These are phyloP conservation scores for Mylabris sibirica DNA, from an alignment of 2,888 invertebrate genomes.

Conservation along the genomic window DNA sequence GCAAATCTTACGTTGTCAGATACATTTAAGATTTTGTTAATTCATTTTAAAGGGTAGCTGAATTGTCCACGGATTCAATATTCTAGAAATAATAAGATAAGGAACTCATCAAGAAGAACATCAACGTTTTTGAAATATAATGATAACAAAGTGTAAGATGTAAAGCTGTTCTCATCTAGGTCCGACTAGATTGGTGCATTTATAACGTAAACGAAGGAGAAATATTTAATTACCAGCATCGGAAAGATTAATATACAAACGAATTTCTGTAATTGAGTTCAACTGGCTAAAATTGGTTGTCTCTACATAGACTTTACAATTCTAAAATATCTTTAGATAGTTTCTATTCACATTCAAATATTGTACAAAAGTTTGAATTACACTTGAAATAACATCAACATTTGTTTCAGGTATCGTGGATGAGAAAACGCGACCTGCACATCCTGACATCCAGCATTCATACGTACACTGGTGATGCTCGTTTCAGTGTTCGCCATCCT, in stretches of 20 bases:
- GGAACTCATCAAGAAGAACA: conserved; percentile 44
- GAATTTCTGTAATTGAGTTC: not conserved
- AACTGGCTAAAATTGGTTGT: not conserved
- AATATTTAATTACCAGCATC: not conserved
- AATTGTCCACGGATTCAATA: conserved; percentile 37
- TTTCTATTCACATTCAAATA: not conserved
- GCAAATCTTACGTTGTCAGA: not conserved
- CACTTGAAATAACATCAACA: not conserved
- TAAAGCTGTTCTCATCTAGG: conserved; percentile 16
- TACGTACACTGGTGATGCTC: conserved; percentile 86
- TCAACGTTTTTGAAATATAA: conserved; percentile 37
- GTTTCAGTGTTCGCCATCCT: conserved; percentile 85
- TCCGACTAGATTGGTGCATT: not conserved
- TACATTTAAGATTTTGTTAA: not conserved
- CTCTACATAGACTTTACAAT: not conserved
- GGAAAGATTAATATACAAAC: conserved; percentile 9
- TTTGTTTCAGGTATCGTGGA: conserved; percentile 78
- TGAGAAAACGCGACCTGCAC: conserved; percentile 82
- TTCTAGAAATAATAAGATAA: conserved; percentile 42
- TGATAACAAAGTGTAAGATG: conserved; percentile 36
- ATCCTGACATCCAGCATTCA: conserved; percentile 85
- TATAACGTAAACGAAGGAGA: not conserved
- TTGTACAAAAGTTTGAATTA: not conserved
- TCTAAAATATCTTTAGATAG: not conserved
- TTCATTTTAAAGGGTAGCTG: not conserved